phyloP scores from a whole-genome alignment of 2,888 invertebrate genomes.

The Nomada fabriciana region DNA sequence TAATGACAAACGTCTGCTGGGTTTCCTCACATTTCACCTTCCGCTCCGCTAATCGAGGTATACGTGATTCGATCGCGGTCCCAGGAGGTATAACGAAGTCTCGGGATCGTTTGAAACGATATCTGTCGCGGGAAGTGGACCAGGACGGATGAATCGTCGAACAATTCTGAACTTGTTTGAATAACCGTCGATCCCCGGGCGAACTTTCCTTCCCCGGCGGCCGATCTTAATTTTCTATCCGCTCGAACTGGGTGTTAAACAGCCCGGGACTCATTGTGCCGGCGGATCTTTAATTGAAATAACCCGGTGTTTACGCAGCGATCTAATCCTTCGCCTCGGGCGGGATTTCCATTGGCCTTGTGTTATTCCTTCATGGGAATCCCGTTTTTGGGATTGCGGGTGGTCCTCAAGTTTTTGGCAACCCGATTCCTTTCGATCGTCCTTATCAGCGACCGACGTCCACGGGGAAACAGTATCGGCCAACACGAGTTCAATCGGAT shows the following conservation, averaged over 20 bases:
- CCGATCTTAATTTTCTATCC: slow-evolving; percentile 56
- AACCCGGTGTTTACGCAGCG: slow-evolving; percentile 32
- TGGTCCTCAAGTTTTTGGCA: too few species aligned
- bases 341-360: slow-evolving; percentile 1
- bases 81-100: too few species aligned
- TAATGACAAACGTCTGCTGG: slow-evolving; percentile 79
- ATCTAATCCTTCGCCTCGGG: slow-evolving; percentile 20
- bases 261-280: slow-evolving; percentile 24
- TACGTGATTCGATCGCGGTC: too few species aligned
- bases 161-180: slow-evolving; percentile 53
- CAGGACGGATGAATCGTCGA: slow-evolving; percentile 35
- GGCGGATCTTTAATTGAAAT: slow-evolving; percentile 42
- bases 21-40: slow-evolving; percentile 52
- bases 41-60: too few species aligned
- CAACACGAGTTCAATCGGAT: too few species aligned
- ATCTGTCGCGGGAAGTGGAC: background rate
- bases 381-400: background rate
- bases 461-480: too few species aligned
- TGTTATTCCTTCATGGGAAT: background rate
- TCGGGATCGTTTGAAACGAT: background rate
- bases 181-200: slow-evolving; percentile 35
- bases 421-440: too few species aligned
- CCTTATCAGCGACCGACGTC: too few species aligned
- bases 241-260: slow-evolving; percentile 52
- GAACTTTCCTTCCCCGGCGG: slow-evolving; percentile 26